Base-by-base conservation (phyloP, 2,888 invertebrate genomes). In the Catocala nupta region DNA sequence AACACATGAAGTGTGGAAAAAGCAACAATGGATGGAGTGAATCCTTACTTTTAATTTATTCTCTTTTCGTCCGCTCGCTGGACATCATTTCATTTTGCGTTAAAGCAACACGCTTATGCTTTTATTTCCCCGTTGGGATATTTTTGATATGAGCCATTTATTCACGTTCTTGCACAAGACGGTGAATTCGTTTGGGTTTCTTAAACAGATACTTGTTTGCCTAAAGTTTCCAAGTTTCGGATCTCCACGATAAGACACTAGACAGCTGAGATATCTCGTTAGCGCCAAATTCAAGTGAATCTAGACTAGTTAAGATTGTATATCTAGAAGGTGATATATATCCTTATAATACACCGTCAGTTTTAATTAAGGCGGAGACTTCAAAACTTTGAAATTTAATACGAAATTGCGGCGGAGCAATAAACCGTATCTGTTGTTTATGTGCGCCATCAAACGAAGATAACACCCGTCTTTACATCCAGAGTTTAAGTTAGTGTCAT, bases 401-500 rank as follows among this genome's bases (percentile, higher is more conserved):
- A 83, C 84, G 79, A 83, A 84, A 87, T 83, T 80, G 85, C 81
- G 82, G 83, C 71, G 73, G 82, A 67, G 77, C 77, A 87, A 89
- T 90, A 90, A 91, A 90, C 82, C 82, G 85, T 87, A 85, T 85
- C 86, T 85, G 84, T 86, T 91, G 90, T 91, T 90, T 90, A 90
- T 88, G 85, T 82, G 73, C 83, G 84, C 87, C 87, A 90, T 92
- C 89, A 90, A 91, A 89, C 81, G 85, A 81, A 90, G 92, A 92
- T 91, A 91, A 87, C 90, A 83, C 77, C 76, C 78, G 82, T 83
- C 87, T 89, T 89, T 90, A 88, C 90, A 91, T 89, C 89, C 87
- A 89, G 84, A 85, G 87, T 89, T 90, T 88, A 90, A 91, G 88
- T 91, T 91, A 89, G 90, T 90, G 89, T 91, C 91, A 92, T 93